Evolutionary conservation across 2,797 vertebrate genomes (phyloP), one percentile per base, ranked within the genome.

Genomic region (Pelodytes ibericus): DNA sequence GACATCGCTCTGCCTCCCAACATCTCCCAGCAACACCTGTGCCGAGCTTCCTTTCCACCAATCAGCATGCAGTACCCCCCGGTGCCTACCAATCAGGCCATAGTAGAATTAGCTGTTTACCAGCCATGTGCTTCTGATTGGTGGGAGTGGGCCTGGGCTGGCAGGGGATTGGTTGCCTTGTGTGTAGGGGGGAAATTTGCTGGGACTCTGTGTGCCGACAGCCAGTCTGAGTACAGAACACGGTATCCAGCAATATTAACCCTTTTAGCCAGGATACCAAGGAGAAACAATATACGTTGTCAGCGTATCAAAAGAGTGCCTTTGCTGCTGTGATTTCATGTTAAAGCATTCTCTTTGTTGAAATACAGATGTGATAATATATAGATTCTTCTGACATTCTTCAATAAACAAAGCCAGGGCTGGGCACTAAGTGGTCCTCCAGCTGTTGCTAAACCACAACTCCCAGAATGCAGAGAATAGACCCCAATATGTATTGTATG

Each of bases 171-270:
- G 81, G 77, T 49, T 76, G 74, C 53, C 29, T 63, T 44, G 68
- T 69, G 66, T 71, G 71, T 72, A 81, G 79, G 80, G 71, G 79
- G 79, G 77, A 82, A 79, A 79, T 73, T 79, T 74, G 77, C 77
- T 69, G 70, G 56, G 36, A 51, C 68, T 73, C 53, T 31, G 30
- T 77, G 62, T 59, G 49, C 44, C 44, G 56, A 72, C 53, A 26
- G 49, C 60, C 57, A 77, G 41, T 31, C 6, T 26, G 26, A 78
- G 25, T 53, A 31, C 44, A 31, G 41, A 66, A 62, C 41, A 79
- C 13, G 30, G 58, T 44, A 39, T 36, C 31, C 49, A 16, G 49
- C 18, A 44, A 13, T 31, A 26, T 79, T 79, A 79, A 79, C 77
- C 64, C 71, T 30, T 29, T 31, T 20, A 26, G 13, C 25, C 51